Evolutionary conservation across 2,888 invertebrate genomes (phyloP), one percentile per base, ranked within the genome.

Genomic region (Crepidodera aurea): DNA sequence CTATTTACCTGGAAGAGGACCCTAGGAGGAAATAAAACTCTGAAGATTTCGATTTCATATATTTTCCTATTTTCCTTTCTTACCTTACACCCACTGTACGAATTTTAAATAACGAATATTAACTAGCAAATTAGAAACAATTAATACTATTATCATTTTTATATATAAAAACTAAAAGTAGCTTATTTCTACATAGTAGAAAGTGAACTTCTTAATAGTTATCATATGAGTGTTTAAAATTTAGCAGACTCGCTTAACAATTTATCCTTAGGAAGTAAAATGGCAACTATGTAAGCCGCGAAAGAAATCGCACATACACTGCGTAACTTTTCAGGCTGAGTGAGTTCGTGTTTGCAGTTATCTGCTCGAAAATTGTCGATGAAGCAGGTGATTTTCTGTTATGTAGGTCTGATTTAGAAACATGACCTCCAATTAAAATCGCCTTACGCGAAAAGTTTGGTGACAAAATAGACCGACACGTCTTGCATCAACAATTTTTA

Each of bases 311-410:
- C 37, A 13, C 37, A 37, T 13, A 40, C 40, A 1, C 40, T 40
- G 1, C 40, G 40, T 18, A 40, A 40, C 18, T 40, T 40, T 18
- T 16, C 40, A 1, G 40, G 40, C 10, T 59, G n/a, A 59, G 44
- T 4, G 61, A 61, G 34, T 61, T 61, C 32, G 61, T 61, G 2
- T 55, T 55, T 27, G 55, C 55, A 15, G 16, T 51, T 10, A 56
- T 61, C 10, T 56, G 55, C 39, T 56, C 61, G 8, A 61, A 61
- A 56, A 29, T 61, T 39, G 27, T 61, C 18, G 50, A 56, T 12
- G 61, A 61, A 10, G 55, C 56, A 6, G 55, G 61, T 16, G 61
- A 55, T 25, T 61, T 55, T 34, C 19, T 62, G n/a, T 7, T 57
- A 13, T 62, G 57, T 32, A 13, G 56, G 29, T 51, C 62, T 2